Evolutionary conservation across 2,888 invertebrate species (phyloP), one percentile per base, ranked within the genome.

Genomic region (Hedychridium roseum): DNA sequence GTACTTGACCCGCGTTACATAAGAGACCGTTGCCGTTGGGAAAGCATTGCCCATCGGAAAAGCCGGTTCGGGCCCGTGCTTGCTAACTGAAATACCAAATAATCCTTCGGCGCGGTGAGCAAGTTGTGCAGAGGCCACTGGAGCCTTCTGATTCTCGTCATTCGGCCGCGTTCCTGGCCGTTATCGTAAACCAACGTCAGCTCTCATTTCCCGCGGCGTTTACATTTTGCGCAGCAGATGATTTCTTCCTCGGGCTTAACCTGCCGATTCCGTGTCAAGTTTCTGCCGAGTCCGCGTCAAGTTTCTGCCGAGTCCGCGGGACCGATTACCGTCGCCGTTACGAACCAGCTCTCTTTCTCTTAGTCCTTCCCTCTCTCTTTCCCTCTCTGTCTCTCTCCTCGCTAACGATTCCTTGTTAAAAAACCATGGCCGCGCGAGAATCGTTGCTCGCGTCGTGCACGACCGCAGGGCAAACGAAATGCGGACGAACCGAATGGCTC

Each of bases 131-230:
- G n/a, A n/a, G n/a, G n/a, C n/a, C n/a, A n/a, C n/a, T n/a, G n/a
- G n/a, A n/a, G 16, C 15, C 9, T 14, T 31, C 15, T 12, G 14
- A 5, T 5, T 7, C 6, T 30, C 17, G 17, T 17, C 4, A 17
- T 2, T 31, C 6, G 11, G 17, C 12, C 31, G 9, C 27, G 20
- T n/a, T 16, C n/a, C 12, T 39, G 14, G 11, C 21, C 31, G 34
- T 34, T 27, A 42, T 32, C 42, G 42, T 42, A 34, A 42, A 42
- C 27, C 32, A 30, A 26, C 38, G 35, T n/a, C 11, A 20, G 26
- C 16, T 17, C 42, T 42, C 42, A 34, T 42, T 42, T 42, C 42
- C 42, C 21, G 34, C 31, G 26, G 27, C 41, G 41, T 32, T 27
- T 27, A 9, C 37, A 37, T 38, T 38, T 38, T 26, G 27, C 38